Conservation (phyloP, 2,797 vertebrate genomes). For the Allobates femoralis region DNA sequence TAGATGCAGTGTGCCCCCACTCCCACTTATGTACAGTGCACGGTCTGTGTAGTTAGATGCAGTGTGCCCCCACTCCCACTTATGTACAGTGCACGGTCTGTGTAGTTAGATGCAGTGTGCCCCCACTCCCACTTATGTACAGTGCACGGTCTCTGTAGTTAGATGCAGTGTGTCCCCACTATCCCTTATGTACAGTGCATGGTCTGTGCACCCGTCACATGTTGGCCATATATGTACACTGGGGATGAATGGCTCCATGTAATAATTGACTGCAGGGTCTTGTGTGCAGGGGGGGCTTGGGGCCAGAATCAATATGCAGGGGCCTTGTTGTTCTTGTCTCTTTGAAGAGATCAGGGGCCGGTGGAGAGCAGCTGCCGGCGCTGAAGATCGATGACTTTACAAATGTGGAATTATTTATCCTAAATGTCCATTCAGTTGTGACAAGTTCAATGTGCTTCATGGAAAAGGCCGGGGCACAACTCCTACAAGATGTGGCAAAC, state of each 20-base stretch:
- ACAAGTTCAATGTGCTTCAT: constrained; percentile 51
- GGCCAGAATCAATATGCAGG: constrained; percentile 30
- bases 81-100: not conserved
- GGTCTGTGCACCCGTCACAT: not conserved
- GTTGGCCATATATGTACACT: constrained; percentile 5
- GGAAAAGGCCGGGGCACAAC: not conserved
- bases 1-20: not conserved
- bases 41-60: not conserved
- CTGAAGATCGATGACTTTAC: constrained; percentile 38
- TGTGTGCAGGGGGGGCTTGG: constrained; percentile 8
- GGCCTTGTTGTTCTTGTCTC: constrained; percentile 11
- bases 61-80: not conserved
- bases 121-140: too few relatives aligned
- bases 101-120: not conserved
- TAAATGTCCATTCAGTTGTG: constrained; percentile 48
- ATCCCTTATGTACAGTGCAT: not conserved
- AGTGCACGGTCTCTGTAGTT: not conserved
- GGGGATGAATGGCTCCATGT: constrained; percentile 29
- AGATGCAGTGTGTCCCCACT: not conserved
- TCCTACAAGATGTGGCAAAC: not conserved
- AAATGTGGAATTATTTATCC: constrained; percentile 61
- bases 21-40: not conserved
- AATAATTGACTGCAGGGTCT: constrained; percentile 34
- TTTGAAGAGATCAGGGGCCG: not conserved
- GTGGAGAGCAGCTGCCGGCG: constrained; percentile 21